These are phyloP conservation scores for Nemurella pictetii DNA, from an alignment of 2,888 invertebrate genomes.

Conservation along the genomic window DNA sequence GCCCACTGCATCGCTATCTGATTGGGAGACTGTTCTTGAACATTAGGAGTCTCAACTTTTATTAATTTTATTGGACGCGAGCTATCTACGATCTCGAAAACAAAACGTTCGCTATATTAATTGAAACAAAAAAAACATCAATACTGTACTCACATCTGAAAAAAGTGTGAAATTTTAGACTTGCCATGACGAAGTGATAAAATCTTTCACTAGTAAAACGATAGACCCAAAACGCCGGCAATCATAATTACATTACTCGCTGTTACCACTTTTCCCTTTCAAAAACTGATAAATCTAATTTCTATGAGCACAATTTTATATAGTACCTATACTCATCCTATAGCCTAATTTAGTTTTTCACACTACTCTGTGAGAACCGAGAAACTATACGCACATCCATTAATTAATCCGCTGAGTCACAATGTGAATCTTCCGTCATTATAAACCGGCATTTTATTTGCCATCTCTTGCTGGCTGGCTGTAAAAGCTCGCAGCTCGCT, in stretches of 20 bases:
- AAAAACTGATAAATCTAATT: conserved; percentile 10
- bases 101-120: not conserved
- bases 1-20: not conserved
- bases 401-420: not conserved
- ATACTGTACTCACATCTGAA: not conserved
- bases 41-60: not conserved
- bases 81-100: not conserved
- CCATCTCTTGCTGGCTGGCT: not conserved
- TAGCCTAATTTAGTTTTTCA: conserved; percentile 9
- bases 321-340: not conserved
- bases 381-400: not conserved
- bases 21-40: not conserved
- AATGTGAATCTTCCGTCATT: not conserved
- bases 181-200: not conserved
- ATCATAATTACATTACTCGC: not conserved
- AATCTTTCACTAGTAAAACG: not conserved
- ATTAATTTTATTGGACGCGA: not conserved
- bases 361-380: not conserved
- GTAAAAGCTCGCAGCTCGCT: not conserved
- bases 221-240: not conserved
- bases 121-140: not conserved
- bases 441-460: not conserved
- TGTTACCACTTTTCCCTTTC: conserved; percentile 12
- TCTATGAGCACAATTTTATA: not conserved
- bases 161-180: not conserved